A percentile compares a stretch with the other conserved stretches of the same genome.
These are phyloP conservation scores for Tenthredo livida DNA, from an alignment of 2,888 invertebrate species.

Conservation along the genomic window DNA sequence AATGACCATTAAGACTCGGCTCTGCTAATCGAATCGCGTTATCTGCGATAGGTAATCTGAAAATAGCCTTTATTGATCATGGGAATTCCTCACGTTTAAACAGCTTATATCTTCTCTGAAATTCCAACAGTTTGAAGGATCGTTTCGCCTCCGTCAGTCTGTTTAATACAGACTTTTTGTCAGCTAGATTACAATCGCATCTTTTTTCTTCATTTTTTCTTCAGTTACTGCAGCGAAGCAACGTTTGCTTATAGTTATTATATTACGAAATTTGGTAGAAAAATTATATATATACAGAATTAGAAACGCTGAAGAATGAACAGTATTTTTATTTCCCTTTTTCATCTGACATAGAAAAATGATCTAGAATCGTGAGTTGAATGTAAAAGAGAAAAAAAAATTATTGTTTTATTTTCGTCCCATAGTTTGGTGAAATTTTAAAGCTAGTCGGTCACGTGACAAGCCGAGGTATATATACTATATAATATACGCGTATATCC, in stretches of 20 bases:
- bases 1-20: not conserved
- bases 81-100: not conserved
- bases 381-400: not conserved
- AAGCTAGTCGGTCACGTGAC: slow-evolving; percentile 24
- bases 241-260: not conserved
- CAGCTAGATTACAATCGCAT: not conserved
- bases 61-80: slow-evolving; percentile 16
- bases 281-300: not conserved
- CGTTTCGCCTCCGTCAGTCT: not conserved
- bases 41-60: slow-evolving; percentile 11
- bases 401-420: not conserved
- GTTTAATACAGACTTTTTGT: not conserved
- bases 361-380: not conserved
- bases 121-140: slow-evolving; percentile 16
- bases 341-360: not conserved
- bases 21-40: slow-evolving; percentile 1
- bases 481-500: not conserved
- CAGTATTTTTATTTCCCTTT: not conserved
- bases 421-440: not conserved
- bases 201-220: not conserved
- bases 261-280: not conserved
- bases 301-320: not conserved
- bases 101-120: slow-evolving; percentile 2
- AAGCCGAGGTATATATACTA: not conserved
- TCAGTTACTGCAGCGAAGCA: not conserved